Evolutionary conservation across 2,797 vertebrate species (phyloP).

Genomic region (Rhinophrynus dorsalis): DNA sequence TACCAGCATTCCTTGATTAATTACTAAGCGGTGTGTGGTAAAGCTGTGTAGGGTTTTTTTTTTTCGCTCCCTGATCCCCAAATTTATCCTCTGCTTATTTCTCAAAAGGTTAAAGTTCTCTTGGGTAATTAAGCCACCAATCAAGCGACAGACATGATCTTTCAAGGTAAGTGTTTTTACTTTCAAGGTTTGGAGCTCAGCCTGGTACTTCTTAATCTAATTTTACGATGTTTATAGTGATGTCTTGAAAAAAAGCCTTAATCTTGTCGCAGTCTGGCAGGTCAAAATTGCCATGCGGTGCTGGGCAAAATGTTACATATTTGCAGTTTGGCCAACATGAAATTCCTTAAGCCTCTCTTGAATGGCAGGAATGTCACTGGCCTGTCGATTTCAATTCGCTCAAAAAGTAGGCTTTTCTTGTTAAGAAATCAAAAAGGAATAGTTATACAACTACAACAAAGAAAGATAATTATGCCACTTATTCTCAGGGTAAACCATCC

Average conservation of each 20-base stretch:
- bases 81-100: conserved; percentile 83
- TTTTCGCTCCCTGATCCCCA: conserved; percentile 75
- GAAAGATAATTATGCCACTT: conserved; percentile 41
- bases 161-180: conserved; percentile 84
- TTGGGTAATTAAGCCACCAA: conserved; percentile 84
- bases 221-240: conserved; percentile 67
- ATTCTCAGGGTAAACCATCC: no score
- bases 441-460: conserved; percentile 49
- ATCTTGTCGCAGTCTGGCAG: conserved; percentile 83
- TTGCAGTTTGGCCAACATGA: conserved; percentile 87
- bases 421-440: conserved; percentile 56
- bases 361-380: conserved; percentile 81
- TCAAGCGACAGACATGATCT: conserved; percentile 79
- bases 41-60: conserved; percentile 78
- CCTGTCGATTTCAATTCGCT: conserved; percentile 78
- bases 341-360: conserved; percentile 88
- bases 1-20: conserved; percentile 88
- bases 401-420: conserved; percentile 61
- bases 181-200: conserved; percentile 77
- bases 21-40: conserved; percentile 91
- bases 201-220: conserved; percentile 73
- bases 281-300: conserved; percentile 72
- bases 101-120: conserved; percentile 84
- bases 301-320: conserved; percentile 81
- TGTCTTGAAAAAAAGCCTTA: conserved; percentile 62